Conservation (phyloP, 1,140 invertebrate genomes). For the Pissodes strobi region DNA sequence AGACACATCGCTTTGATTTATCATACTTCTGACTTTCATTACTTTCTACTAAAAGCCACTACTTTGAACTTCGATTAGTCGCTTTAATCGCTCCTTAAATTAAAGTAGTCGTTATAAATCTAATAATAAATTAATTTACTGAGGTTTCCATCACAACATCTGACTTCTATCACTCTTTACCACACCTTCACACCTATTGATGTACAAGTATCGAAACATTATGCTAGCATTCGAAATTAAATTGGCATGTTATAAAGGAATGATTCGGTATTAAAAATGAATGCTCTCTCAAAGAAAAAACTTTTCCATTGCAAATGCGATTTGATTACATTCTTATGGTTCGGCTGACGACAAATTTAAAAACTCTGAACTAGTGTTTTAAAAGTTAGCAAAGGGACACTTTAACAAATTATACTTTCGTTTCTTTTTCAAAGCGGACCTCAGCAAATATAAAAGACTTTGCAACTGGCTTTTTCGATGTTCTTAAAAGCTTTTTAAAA, state of each 20-base stretch:
- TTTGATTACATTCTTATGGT: constrained; percentile 33
- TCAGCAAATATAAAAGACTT: constrained; percentile 44
- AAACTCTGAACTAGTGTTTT: constrained; percentile 49
- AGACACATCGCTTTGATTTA: too few relatives aligned
- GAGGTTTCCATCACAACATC: too few relatives aligned
- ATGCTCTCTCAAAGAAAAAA: constrained; percentile 6
- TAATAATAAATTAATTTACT: too few relatives aligned
- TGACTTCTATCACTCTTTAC: too few relatives aligned
- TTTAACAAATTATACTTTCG: constrained; percentile 52
- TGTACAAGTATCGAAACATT: too few relatives aligned
- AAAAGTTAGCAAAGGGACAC: constrained; percentile 47
- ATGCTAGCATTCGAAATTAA: too few relatives aligned
- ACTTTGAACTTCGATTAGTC: too few relatives aligned
- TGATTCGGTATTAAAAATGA: constrained; percentile 6
- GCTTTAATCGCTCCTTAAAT: too few relatives aligned
- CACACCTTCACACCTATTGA: too few relatives aligned
- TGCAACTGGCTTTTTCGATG: constrained; percentile 28
- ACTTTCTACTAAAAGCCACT: too few relatives aligned
- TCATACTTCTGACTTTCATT: too few relatives aligned
- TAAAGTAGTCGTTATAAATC: too few relatives aligned
- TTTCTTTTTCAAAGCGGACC: constrained; percentile 48
- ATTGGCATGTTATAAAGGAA: neutral
- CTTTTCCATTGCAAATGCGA: constrained; percentile 19
- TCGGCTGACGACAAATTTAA: constrained; percentile 44
- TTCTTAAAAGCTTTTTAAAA: constrained; percentile 49